Conservation (phyloP, 2,888 invertebrate species). For the Nezara viridula region DNA sequence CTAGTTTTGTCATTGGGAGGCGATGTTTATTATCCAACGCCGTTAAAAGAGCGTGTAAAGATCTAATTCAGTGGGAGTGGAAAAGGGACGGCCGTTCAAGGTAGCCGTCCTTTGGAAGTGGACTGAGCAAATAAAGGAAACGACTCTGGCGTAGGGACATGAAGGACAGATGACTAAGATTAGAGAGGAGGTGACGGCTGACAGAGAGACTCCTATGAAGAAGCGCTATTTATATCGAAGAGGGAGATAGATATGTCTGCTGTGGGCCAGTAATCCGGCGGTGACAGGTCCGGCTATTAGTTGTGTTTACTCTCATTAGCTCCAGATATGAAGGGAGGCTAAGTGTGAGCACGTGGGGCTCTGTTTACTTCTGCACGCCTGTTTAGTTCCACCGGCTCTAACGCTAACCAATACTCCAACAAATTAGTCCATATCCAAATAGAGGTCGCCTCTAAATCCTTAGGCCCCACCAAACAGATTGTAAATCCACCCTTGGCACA, state of each 20-base stretch:
- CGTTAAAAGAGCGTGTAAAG: slow-evolving; percentile 10
- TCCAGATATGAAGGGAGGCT: background rate
- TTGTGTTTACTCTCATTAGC: slow-evolving; percentile 31
- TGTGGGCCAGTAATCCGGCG: background rate
- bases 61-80: background rate
- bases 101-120: background rate
- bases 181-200: background rate
- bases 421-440: slow-evolving; percentile 55
- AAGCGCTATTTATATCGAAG: slow-evolving; percentile 21
- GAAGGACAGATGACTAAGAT: slow-evolving; percentile 36
- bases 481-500: slow-evolving; percentile 41
- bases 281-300: slow-evolving; percentile 39
- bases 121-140: slow-evolving; percentile 26
- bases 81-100: background rate
- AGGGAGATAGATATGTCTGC: slow-evolving; percentile 25
- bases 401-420: slow-evolving; percentile 55
- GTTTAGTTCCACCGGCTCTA: slow-evolving; percentile 35
- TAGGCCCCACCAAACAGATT: slow-evolving; percentile 4
- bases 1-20: background rate
- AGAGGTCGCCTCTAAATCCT: slow-evolving; percentile 36
- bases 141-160: background rate
- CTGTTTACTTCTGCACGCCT: slow-evolving; percentile 9
- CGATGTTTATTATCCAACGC: background rate
- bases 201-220: background rate
- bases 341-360: slow-evolving; percentile 39